A percentile compares a stretch with the other conserved stretches of the same genome.
phyloP scores from a whole-genome alignment of 2,888 invertebrate species.

The Parochlus steinenii region DNA sequence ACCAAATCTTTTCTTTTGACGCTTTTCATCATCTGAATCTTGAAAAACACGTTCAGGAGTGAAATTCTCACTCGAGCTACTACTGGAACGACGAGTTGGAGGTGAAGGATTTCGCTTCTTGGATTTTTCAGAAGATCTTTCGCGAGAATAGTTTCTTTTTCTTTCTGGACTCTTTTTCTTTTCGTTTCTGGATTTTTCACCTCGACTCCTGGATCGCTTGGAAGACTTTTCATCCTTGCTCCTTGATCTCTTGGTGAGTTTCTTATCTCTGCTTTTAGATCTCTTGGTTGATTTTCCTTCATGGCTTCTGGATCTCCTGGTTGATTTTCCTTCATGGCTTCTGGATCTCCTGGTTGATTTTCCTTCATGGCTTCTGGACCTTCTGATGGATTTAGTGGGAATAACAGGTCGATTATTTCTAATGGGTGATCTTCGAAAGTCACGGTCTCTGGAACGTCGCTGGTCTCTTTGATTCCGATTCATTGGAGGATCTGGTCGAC shows the following conservation, averaged over 20 bases:
- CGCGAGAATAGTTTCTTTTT: slow-evolving; percentile 5
- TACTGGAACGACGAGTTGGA: too few species aligned
- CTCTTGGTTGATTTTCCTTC: slow-evolving; percentile 5
- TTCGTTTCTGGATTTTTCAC: slow-evolving; percentile 3
- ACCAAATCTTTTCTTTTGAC: slow-evolving; percentile 14
- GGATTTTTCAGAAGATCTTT: slow-evolving; percentile 13
- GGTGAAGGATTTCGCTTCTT: slow-evolving; percentile 9
- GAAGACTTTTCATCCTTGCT: not conserved
- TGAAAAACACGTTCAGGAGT: too few species aligned
- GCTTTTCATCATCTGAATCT: slow-evolving; percentile 10
- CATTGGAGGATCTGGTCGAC: too few species aligned
- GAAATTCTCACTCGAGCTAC: too few species aligned
- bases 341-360: slow-evolving; percentile 13
- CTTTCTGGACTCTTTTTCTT: slow-evolving; percentile 12
- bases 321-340: slow-evolving; percentile 10
- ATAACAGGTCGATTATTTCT: slow-evolving; percentile 7
- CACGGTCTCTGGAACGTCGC: too few species aligned
- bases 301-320: slow-evolving; percentile 11
- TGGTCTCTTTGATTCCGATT: too few species aligned
- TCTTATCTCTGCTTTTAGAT: not conserved
- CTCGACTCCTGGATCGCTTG: slow-evolving; percentile 3
- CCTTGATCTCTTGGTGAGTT: slow-evolving; percentile 7
- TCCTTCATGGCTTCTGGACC: slow-evolving; percentile 15
- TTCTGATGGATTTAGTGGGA: slow-evolving; percentile 10
- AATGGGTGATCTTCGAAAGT: too few species aligned